phyloP scores from a whole-genome alignment of 2,888 invertebrate species.

The Philopedon plagiatum region DNA sequence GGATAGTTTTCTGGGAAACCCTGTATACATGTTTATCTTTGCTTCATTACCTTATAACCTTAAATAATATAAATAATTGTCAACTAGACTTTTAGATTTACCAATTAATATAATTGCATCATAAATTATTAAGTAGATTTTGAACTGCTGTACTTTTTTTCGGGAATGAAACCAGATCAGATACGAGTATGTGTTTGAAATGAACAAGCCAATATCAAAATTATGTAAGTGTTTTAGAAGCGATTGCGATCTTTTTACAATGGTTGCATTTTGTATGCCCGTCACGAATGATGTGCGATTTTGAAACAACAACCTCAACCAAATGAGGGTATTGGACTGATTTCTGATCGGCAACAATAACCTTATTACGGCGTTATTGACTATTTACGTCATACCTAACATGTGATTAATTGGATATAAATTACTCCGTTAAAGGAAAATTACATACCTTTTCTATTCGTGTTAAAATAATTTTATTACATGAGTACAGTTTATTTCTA shows the following conservation, averaged over 20 bases:
- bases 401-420: neutral
- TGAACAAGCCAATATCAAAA: neutral
- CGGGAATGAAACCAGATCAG: neutral
- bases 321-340: slow-evolving; percentile 45
- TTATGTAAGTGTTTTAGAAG: neutral
- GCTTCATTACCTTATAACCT: too few species aligned
- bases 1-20: too few species aligned
- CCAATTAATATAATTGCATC: too few species aligned
- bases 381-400: neutral
- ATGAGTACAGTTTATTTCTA: too few species aligned
- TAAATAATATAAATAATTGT: too few species aligned
- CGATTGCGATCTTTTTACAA: neutral
- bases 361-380: slow-evolving; percentile 10
- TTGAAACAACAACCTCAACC: slow-evolving; percentile 51
- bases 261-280: slow-evolving; percentile 9
- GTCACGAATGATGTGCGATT: slow-evolving; percentile 39
- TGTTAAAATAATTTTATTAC: too few species aligned
- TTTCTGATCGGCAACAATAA: slow-evolving; percentile 30
- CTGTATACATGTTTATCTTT: too few species aligned
- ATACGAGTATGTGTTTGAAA: neutral
- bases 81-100: too few species aligned
- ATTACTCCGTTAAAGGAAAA: too few species aligned
- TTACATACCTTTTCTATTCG: too few species aligned
- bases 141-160: too few species aligned
- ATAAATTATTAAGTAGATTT: too few species aligned